Conservation (phyloP, 2,797 vertebrate genomes). For the Glyptemys insculpta region DNA sequence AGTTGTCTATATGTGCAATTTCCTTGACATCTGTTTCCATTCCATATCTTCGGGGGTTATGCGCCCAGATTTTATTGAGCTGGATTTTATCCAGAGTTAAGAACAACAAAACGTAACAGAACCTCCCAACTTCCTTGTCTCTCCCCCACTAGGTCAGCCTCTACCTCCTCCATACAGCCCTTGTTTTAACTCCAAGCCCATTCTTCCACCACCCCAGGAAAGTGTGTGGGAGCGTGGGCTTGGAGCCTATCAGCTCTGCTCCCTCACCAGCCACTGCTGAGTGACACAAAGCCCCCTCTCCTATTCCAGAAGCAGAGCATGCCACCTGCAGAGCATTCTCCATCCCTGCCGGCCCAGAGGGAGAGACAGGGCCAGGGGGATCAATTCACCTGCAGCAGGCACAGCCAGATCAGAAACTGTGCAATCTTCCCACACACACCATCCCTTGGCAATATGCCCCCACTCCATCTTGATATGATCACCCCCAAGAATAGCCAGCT, state of each 20-base stretch:
- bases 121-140: background rate
- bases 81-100: background rate
- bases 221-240: background rate
- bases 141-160: background rate
- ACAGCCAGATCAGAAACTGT: background rate
- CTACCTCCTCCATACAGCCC: background rate
- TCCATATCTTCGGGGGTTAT: background rate
- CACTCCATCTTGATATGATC: background rate
- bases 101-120: background rate
- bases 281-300: background rate
- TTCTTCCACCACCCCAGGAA: background rate
- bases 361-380: background rate
- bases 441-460: background rate
- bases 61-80: rapidly evolving
- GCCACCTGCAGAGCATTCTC: background rate
- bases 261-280: background rate
- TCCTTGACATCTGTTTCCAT: rapidly evolving
- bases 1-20: background rate
- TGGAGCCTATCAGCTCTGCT: background rate
- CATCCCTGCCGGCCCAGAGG: background rate
- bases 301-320: background rate
- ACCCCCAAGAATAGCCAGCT: background rate
- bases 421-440: background rate
- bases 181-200: background rate
- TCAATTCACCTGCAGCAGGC: background rate